phyloP scores from a whole-genome alignment of 2,888 invertebrate genomes.

The Cryptocheilus praepositus region DNA sequence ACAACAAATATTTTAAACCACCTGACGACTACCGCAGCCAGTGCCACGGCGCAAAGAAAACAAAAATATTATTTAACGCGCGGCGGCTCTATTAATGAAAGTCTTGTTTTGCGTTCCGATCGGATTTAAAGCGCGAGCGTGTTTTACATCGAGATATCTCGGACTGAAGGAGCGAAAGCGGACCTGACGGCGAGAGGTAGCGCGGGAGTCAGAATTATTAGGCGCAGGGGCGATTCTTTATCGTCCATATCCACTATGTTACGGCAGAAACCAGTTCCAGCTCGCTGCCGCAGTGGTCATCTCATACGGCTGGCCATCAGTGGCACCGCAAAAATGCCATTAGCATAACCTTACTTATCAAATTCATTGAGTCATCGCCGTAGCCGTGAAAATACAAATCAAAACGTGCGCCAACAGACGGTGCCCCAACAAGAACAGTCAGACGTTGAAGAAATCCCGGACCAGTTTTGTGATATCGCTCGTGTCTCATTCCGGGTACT shows the following conservation, averaged over 20 bases:
- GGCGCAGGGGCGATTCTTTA: slow-evolving; percentile 51
- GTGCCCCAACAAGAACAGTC: no score
- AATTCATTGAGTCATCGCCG: slow-evolving; percentile 49
- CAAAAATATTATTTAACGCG: no score
- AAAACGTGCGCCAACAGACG: neutral
- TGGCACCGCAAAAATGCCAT: slow-evolving; percentile 36
- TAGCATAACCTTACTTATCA: slow-evolving; percentile 55
- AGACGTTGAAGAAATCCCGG: no score
- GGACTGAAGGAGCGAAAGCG: neutral
- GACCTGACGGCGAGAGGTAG: slow-evolving; percentile 13
- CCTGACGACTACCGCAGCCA: no score
- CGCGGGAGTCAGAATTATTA: slow-evolving; percentile 53
- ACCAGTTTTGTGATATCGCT: no score
- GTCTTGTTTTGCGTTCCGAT: no score
- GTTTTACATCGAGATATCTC: no score
- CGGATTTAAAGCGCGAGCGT: no score
- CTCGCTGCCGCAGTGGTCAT: slow-evolving; percentile 45
- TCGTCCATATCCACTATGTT: slow-evolving; percentile 47
- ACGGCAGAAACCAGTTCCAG: slow-evolving; percentile 57
- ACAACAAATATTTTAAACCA: no score
- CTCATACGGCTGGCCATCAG: slow-evolving; percentile 21
- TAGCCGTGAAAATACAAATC: slow-evolving; percentile 40
- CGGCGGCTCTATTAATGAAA: no score
- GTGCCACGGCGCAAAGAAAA: no score
- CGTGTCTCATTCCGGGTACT: no score